A percentile compares a stretch with the other conserved stretches of the same genome.
These are phyloP conservation scores for Sebastolobus altivelis DNA, from an alignment of 2,797 vertebrate species.

Conservation along the genomic window DNA sequence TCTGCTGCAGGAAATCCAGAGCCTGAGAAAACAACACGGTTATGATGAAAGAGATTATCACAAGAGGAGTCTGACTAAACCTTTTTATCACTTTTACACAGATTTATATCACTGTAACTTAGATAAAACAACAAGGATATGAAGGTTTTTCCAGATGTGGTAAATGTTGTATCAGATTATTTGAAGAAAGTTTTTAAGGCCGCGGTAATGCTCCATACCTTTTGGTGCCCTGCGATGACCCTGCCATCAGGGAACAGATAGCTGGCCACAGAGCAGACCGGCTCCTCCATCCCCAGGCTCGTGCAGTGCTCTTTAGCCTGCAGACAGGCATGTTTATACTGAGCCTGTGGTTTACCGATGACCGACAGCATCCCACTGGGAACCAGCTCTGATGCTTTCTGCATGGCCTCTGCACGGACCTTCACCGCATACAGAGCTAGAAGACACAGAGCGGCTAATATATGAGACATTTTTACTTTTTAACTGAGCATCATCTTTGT, in stretches of 20 bases:
- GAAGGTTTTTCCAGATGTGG: not conserved
- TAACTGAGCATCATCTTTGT: not conserved
- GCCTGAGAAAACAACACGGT: slow-evolving; percentile 81
- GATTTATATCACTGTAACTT: not conserved
- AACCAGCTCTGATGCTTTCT: slow-evolving; percentile 88
- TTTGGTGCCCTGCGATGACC: slow-evolving; percentile 93
- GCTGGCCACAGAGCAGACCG: slow-evolving; percentile 91
- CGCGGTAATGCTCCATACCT: slow-evolving; percentile 79
- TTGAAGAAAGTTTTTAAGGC: too few relatives aligned
- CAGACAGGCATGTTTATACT: slow-evolving; percentile 88
- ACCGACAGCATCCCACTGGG: slow-evolving; percentile 95
- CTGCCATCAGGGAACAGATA: slow-evolving; percentile 94
- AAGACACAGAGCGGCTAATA: not conserved
- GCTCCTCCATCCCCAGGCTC: slow-evolving; percentile 85
- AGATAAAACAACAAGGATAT: not conserved
- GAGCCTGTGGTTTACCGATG: slow-evolving; percentile 84
- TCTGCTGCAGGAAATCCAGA: slow-evolving; percentile 91
- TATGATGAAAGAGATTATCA: not conserved
- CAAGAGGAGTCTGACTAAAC: not conserved
- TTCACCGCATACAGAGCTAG: slow-evolving; percentile 93
- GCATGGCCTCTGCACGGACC: slow-evolving; percentile 95
- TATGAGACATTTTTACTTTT: fast-evolving
- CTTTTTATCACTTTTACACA: not conserved
- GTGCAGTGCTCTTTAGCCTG: slow-evolving; percentile 91
- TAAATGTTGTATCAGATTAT: not conserved